Percentiles rank a stretch among this genome's conserved stretches.
These are phyloP conservation scores for Ascaphus truei DNA, from an alignment of 2,113 vertebrate genomes.

Conservation along the genomic window DNA sequence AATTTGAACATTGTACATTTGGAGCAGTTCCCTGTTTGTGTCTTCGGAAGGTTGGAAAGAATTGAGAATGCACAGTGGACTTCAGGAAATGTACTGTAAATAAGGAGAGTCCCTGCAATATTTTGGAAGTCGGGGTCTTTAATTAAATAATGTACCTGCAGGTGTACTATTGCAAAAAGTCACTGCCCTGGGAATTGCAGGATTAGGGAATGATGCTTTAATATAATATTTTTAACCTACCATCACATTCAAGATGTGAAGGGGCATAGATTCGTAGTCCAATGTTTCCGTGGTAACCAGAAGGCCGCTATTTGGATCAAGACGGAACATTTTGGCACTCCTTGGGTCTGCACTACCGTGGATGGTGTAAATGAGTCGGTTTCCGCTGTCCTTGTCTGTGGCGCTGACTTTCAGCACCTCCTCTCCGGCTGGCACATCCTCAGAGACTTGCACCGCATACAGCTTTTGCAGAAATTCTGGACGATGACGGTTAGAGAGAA, in stretches of 20 bases:
- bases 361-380: slow-evolving; percentile 83
- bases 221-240: slow-evolving; percentile 68
- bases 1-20: no score
- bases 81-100: no score
- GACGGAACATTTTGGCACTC: slow-evolving; percentile 78
- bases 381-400: slow-evolving; percentile 78
- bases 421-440: slow-evolving; percentile 77
- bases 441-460: slow-evolving; percentile 75
- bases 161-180: no score
- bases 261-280: slow-evolving; percentile 69
- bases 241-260: slow-evolving; percentile 84
- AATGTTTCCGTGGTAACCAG: slow-evolving; percentile 76
- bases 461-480: slow-evolving; percentile 77
- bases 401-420: slow-evolving; percentile 82
- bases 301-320: slow-evolving; percentile 81
- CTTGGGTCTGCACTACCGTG: slow-evolving; percentile 74
- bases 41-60: no score
- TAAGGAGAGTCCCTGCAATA: no score
- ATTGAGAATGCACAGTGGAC: no score
- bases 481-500: slow-evolving; percentile 86
- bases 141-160: no score
- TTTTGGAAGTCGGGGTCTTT: no score
- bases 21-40: no score
- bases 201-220: no score
- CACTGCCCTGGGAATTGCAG: no score